phyloP scores from a whole-genome alignment of 2,797 vertebrate genomes.

The Vultur gryphus region DNA sequence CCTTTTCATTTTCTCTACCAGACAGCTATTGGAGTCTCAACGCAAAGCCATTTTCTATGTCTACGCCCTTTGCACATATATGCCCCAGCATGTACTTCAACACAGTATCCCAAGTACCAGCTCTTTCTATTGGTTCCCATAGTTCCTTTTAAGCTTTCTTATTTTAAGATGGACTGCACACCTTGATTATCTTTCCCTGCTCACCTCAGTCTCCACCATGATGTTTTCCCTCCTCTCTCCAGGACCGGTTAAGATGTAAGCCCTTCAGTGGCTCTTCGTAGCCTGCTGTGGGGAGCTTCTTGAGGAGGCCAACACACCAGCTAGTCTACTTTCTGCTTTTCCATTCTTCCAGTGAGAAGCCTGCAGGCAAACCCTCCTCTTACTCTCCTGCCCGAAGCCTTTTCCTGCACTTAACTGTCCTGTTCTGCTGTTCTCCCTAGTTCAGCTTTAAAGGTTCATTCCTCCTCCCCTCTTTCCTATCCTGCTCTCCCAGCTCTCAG shows the following conservation, averaged over 20 bases:
- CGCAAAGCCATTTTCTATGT: background rate
- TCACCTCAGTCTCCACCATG: background rate
- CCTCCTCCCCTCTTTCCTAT: background rate
- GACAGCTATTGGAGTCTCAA: background rate
- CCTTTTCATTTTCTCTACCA: background rate
- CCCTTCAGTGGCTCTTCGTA: background rate
- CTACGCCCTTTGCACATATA: background rate
- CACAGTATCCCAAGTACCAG: background rate
- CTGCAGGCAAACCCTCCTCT: background rate
- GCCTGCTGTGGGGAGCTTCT: background rate
- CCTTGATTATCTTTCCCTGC: background rate
- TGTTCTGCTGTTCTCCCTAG: background rate
- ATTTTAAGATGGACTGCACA: background rate
- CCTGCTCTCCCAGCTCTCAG: background rate
- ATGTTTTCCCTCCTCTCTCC: background rate
- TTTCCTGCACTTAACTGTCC: background rate
- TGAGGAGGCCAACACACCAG: background rate
- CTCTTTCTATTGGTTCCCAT: background rate
- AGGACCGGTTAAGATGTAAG: background rate
- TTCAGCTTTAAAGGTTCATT: background rate
- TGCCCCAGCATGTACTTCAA: background rate
- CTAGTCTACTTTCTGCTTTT: background rate
- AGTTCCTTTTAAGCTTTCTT: background rate
- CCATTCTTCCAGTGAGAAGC: background rate
- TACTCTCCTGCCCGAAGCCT: background rate